Evolutionary conservation across 2,797 vertebrate genomes (phyloP).

Genomic region (Forpus xanthops): DNA sequence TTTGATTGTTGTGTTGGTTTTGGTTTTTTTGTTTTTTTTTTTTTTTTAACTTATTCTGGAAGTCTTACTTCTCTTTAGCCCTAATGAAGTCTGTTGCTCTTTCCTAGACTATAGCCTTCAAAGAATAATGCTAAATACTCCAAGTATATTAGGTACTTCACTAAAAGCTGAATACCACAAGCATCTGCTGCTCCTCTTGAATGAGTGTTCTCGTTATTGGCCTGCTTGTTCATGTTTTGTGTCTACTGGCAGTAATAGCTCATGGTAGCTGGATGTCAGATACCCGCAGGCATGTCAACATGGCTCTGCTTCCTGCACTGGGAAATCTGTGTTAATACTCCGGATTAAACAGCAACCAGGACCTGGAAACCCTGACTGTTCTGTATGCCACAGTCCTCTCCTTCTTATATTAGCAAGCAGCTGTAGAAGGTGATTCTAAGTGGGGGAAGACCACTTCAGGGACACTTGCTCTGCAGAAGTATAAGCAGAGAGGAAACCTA

Average conservation of each 20-base stretch:
- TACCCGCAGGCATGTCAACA: fast-evolving
- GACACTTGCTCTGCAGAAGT: not conserved
- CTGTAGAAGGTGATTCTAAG: not conserved
- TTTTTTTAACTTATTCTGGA: not conserved
- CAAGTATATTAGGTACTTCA: not conserved
- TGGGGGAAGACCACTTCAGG: not conserved
- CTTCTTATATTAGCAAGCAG: not conserved
- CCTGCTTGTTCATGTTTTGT: not conserved
- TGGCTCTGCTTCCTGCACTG: not conserved
- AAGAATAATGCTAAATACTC: not conserved
- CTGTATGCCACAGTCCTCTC: not conserved
- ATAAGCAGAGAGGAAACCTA: not conserved
- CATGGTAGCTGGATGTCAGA: not conserved
- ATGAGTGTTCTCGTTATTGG: not conserved
- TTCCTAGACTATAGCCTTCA: not conserved
- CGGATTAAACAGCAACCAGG: not conserved
- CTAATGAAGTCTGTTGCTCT: not conserved
- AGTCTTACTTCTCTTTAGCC: not conserved
- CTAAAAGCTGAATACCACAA: not conserved
- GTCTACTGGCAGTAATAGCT: not conserved
- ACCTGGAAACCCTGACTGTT: not conserved
- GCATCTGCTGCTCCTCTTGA: not conserved
- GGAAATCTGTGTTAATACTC: not conserved
- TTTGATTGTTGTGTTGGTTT: not conserved
- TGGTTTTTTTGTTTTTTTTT: not conserved